These are phyloP conservation scores for Apteryx owenii DNA, from an alignment of 2,113 vertebrate species.

Conservation along the genomic window DNA sequence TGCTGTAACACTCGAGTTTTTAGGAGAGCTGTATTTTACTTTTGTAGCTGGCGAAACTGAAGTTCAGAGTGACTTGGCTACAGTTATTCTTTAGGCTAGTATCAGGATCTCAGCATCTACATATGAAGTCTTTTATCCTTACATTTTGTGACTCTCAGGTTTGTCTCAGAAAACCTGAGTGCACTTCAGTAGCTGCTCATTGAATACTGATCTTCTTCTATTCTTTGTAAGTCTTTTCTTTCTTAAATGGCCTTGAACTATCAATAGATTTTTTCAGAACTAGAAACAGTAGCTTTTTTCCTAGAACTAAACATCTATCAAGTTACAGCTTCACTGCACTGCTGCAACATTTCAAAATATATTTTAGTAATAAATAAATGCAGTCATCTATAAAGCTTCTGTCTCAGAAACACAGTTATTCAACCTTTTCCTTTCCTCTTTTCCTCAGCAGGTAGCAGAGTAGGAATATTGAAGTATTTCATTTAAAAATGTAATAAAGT, in stretches of 20 bases:
- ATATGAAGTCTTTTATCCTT: not conserved
- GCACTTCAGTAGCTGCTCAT: not conserved
- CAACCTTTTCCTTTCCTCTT: constrained; percentile 1
- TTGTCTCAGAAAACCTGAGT: not conserved
- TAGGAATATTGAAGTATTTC: constrained; percentile 19
- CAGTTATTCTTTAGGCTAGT: not conserved
- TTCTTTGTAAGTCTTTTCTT: not conserved
- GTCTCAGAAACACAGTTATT: constrained; percentile 27
- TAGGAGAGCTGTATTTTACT: not conserved
- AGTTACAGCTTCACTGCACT: not conserved
- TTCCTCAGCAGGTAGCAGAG: constrained; percentile 32
- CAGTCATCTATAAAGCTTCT: constrained; percentile 17
- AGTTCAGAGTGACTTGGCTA: not conserved
- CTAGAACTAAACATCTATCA: not conserved
- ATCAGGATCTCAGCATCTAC: not conserved
- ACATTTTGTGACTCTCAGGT: not conserved
- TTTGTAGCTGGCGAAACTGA: not conserved
- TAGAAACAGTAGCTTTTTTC: not conserved
- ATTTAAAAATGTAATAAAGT: constrained; percentile 28
- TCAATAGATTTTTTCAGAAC: not conserved
- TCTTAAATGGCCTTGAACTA: not conserved
- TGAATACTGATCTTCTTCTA: not conserved
- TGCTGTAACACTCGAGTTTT: not conserved
- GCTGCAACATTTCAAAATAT: not conserved
- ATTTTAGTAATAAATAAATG: constrained; percentile 38